Conservation (phyloP, 2,888 invertebrate species). For the Octonoba sinensis region DNA sequence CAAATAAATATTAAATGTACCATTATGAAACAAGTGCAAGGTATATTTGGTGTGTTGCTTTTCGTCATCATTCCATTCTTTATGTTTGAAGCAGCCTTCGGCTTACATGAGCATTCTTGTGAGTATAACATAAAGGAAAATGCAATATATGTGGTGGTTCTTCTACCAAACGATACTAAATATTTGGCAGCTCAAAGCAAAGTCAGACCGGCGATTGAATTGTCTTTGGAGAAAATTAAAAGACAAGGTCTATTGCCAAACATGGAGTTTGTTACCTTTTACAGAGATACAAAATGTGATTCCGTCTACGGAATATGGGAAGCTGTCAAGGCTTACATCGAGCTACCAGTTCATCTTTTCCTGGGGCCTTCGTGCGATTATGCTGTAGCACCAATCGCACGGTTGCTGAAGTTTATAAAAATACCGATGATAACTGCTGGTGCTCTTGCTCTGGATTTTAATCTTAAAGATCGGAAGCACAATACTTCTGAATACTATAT, state of each 20-base stretch:
- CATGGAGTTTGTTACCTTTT: slow-evolving; percentile 65
- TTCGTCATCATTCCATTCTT: too few relatives aligned
- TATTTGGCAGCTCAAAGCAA: slow-evolving; percentile 70
- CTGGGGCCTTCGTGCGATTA: slow-evolving; percentile 67
- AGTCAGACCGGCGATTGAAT: slow-evolving; percentile 77
- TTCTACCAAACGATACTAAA: slow-evolving; percentile 66
- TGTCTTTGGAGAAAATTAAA: slow-evolving; percentile 76
- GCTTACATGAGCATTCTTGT: not conserved
- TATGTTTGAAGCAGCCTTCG: not conserved
- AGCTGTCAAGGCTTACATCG: slow-evolving; percentile 73
- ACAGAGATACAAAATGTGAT: slow-evolving; percentile 68
- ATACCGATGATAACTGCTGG: slow-evolving; percentile 85
- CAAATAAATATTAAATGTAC: too few relatives aligned
- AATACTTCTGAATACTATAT: slow-evolving; percentile 84
- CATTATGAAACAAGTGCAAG: too few relatives aligned
- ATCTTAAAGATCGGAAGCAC: slow-evolving; percentile 77
- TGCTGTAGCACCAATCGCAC: slow-evolving; percentile 79
- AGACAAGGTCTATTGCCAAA: slow-evolving; percentile 73
- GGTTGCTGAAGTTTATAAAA: slow-evolving; percentile 80
- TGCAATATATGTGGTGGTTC: slow-evolving; percentile 64
- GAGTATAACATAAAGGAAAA: not conserved
- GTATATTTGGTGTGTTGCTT: too few relatives aligned
- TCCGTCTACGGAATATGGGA: slow-evolving; percentile 66
- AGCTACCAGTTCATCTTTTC: slow-evolving; percentile 45
- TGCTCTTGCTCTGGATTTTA: slow-evolving; percentile 85